Base-by-base conservation (phyloP, 2,797 vertebrate genomes). In the Atherinosoma microstoma region DNA sequence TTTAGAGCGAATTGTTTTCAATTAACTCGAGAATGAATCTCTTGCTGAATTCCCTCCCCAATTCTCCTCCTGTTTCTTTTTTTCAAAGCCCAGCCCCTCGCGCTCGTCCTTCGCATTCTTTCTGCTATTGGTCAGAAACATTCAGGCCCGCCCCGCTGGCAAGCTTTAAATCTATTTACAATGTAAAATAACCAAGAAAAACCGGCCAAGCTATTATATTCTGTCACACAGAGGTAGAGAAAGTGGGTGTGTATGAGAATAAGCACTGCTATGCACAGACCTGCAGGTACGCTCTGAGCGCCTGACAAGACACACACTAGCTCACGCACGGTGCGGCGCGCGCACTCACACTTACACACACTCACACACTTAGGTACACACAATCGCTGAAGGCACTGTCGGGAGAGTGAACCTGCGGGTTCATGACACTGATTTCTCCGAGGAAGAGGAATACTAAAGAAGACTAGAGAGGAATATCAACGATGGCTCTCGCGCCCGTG, bases 161-260 rank as follows among this genome's bases (percentile, higher is more conserved):
- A 57, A 65, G 75, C 74, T 78, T 89, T 85, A 87, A 91, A 87
- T 88, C 90, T 87, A 92, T 93, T 91, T 90, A 90, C 88, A 90
- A 88, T 90, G 87, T 90, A 91, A 91, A 94, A 87, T 87, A 82
- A 90, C 82, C 90, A 78, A 86, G 92, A 90, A 84, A 88, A 87
- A 81, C 85, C 87, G 79, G 87, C 75, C 63, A 59, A 84, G 76
- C 66, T 64, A 10, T 80, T 79, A 79, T 58, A 59, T 45, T 56
- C 76, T 66, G 65, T 35, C 73, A 63, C 60, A 64, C 78, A 18
- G 40, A 53, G 47, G 58, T 35, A 61, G 70, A 60, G 64, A 74
- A 73, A 83, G 85, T 76, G 83, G 22, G 79, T 65, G 89, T 74
- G 87, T 56, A n/a, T 49, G 60, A 54, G 71, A 38, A 54, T 24